Base-by-base conservation (phyloP, 1,140 invertebrate species). In the Zaprionus capensis region DNA sequence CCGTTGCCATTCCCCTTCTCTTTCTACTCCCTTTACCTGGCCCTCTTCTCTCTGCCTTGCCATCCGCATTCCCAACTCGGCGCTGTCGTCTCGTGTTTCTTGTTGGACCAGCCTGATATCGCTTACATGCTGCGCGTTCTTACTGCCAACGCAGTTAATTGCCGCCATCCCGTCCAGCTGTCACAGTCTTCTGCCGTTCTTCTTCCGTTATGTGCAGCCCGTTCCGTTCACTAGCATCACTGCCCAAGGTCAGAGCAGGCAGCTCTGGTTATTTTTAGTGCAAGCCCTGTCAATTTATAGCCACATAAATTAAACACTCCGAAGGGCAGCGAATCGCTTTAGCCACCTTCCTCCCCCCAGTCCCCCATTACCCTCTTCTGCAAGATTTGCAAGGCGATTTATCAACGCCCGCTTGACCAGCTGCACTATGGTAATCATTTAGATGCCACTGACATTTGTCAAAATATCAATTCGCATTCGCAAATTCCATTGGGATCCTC, bases 181-280 rank as follows among this genome's bases (percentile, higher is more conserved):
- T 62, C 31, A 34, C 58, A 55, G 46, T n/a, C 49, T 68, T 73
- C 70, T 77, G 58, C 71, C 75, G 75, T 73, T 77, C 51, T 68
- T 77, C 70, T 73, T 63, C 75, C 75, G 75, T 73, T 77, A 46
- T 46, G 64, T 73, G 58, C 64, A 56, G 70, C 26, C 63, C 36
- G 24, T 58, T 67, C 63, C 75, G 63, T 77, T 76, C 75, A 72
- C 70, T 61, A 53, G 61, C 38, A 34, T 5, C 61, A 3, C 59
- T 22, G 53, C 62, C 59, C 80, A 88, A 88, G 84, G 84, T 87
- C 67, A 46, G n/a, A 17, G 31, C 31, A 31, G 41, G 58, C 31
- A 44, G 22, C 71, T 20, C 46, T 20, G 31, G 41, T 49, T 87
- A 88, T 87, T 87, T 87, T 88, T 88, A 87, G 78, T 69, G 51